These are phyloP conservation scores for Gymnopithys bicolor DNA, from an alignment of 2,797 vertebrate genomes.

Conservation along the genomic window DNA sequence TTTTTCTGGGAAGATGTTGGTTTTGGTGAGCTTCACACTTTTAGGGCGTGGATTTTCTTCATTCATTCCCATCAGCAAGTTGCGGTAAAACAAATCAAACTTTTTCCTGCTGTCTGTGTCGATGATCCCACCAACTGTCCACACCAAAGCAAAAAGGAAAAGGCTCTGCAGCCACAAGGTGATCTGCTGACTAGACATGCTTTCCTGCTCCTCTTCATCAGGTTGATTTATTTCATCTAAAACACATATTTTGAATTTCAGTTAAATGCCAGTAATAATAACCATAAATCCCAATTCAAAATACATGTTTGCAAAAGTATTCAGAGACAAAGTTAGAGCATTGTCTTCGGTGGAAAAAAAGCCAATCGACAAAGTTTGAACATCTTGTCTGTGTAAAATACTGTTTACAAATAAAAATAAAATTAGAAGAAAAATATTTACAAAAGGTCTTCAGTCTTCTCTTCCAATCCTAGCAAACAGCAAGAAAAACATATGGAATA, in stretches of 20 bases:
- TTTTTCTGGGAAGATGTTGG: slow-evolving; percentile 87
- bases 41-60: slow-evolving; percentile 82
- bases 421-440: background rate
- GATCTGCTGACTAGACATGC: slow-evolving; percentile 85
- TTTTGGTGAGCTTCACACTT: slow-evolving; percentile 87
- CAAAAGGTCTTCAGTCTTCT: background rate
- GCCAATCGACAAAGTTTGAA: background rate
- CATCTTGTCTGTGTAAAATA: background rate
- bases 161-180: slow-evolving; percentile 89
- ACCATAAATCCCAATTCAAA: background rate
- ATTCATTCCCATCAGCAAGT: slow-evolving; percentile 81
- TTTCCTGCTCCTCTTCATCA: slow-evolving; percentile 62
- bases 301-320: background rate
- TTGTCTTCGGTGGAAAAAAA: background rate
- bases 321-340: background rate
- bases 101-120: slow-evolving; percentile 86
- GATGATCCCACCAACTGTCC: slow-evolving; percentile 89
- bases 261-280: background rate
- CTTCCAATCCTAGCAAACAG: background rate
- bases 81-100: slow-evolving; percentile 90
- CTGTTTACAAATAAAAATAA: background rate
- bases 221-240: slow-evolving; percentile 85
- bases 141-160: slow-evolving; percentile 91
- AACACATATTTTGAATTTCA: background rate
- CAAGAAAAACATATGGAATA: background rate